These are phyloP conservation scores for Plectropomus leopardus DNA, from an alignment of 2,113 vertebrate genomes.

Conservation along the genomic window DNA sequence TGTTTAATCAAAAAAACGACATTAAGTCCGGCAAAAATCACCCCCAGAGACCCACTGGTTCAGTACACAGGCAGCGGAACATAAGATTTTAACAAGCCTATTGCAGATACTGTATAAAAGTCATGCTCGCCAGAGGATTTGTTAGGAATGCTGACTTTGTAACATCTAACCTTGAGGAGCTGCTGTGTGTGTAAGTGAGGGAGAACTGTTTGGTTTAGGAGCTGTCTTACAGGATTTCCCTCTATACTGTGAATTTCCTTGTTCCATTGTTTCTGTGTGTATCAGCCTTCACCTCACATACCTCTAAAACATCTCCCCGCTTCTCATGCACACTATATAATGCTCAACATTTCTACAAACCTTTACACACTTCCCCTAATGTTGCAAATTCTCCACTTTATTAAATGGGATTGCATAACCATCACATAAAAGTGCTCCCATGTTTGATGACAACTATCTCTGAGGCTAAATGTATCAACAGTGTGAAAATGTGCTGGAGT, in stretches of 20 bases:
- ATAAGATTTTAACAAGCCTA: slow-evolving; percentile 68
- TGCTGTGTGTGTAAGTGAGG: slow-evolving; percentile 23
- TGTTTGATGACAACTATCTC: slow-evolving; percentile 35
- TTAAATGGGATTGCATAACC: slow-evolving; percentile 12
- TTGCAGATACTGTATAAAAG: slow-evolving; percentile 49
- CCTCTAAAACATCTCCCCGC: background rate
- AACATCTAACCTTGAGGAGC: slow-evolving; percentile 41
- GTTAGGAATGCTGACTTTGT: slow-evolving; percentile 65
- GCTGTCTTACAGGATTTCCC: slow-evolving; percentile 28
- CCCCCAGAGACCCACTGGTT: slow-evolving; percentile 47
- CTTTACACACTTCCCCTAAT: background rate
- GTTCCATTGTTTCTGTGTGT: slow-evolving; percentile 30
- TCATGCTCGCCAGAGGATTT: slow-evolving; percentile 63
- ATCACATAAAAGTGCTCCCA: slow-evolving; percentile 23
- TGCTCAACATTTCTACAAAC: background rate
- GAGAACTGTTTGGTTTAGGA: slow-evolving; percentile 36
- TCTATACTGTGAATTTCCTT: background rate
- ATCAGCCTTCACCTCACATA: slow-evolving; percentile 40
- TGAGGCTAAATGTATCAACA: slow-evolving; percentile 41
- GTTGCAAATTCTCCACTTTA: background rate
- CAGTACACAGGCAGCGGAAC: slow-evolving; percentile 65
- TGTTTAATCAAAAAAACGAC: slow-evolving; percentile 29
- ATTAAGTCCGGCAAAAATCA: slow-evolving; percentile 46
- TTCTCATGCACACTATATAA: background rate
- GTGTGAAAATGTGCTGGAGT: slow-evolving; percentile 51